These are phyloP conservation scores for Microctonus aethiopoides DNA, from an alignment of 2,888 invertebrate species.

Conservation along the genomic window DNA sequence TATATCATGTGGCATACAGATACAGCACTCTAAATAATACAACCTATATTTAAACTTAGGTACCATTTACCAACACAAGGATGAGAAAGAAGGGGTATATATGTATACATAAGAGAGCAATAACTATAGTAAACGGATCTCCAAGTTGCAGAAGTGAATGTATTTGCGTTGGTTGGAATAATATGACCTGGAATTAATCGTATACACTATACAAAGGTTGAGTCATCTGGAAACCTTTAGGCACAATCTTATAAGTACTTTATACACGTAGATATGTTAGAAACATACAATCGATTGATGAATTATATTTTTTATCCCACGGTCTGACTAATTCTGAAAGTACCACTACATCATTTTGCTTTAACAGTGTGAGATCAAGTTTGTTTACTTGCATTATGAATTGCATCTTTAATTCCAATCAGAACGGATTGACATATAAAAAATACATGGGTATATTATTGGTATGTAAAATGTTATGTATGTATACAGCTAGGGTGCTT, in stretches of 20 bases:
- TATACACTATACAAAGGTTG: not conserved
- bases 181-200: constrained; percentile 9
- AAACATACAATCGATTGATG: not conserved
- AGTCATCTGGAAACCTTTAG: constrained; percentile 15
- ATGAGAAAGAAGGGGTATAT: not conserved
- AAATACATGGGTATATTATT: too few species aligned
- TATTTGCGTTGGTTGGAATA: not conserved
- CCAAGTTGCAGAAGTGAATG: not conserved
- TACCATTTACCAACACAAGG: not conserved
- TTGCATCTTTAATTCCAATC: too few species aligned
- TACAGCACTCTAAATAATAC: too few species aligned
- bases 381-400: too few species aligned
- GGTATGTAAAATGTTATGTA: too few species aligned
- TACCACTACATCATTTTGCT: too few species aligned
- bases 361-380: too few species aligned
- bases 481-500: too few species aligned
- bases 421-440: too few species aligned
- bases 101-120: not conserved
- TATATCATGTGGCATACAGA: too few species aligned
- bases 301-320: not conserved
- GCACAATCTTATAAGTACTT: constrained; percentile 2
- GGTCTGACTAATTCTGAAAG: not conserved
- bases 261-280: not conserved
- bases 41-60: not conserved
- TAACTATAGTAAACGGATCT: not conserved